Percentiles rank a stretch among this genome's conserved stretches.
Evolutionary conservation across 2,113 vertebrate genomes (phyloP).

Genomic region (Vanacampus margaritifer): DNA sequence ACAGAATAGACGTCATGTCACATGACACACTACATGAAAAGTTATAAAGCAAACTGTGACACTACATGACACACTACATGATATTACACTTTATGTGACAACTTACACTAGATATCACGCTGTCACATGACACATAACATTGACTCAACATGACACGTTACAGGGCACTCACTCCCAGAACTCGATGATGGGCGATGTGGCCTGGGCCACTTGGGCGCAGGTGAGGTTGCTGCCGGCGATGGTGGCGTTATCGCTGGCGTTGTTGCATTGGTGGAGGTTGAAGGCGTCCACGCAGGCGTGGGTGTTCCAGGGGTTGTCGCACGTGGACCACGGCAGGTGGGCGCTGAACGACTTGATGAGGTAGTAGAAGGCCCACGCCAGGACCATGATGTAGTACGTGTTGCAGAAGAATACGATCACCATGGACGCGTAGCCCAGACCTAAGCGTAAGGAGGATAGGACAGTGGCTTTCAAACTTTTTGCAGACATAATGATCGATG

Average conservation of each 20-base stretch:
- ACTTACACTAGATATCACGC: background rate
- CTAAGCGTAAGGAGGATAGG: constrained; percentile 32
- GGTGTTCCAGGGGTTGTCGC: constrained; percentile 77
- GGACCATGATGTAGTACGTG: constrained; percentile 84
- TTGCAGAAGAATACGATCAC: constrained; percentile 84
- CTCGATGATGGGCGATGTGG: constrained; percentile 74
- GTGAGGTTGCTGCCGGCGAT: constrained; percentile 58
- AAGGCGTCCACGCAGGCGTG: constrained; percentile 72
- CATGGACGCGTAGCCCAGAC: constrained; percentile 78
- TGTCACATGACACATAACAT: background rate
- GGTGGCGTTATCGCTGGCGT: constrained; percentile 64
- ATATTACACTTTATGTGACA: too few species aligned
- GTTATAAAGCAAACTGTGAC: too few species aligned
- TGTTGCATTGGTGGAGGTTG: constrained; percentile 62
- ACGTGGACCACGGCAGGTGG: constrained; percentile 76
- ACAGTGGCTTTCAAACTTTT: background rate
- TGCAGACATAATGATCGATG: background rate
- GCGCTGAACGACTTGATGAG: constrained; percentile 75
- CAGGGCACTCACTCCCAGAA: constrained; percentile 78
- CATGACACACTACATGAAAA: background rate
- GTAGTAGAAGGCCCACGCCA: constrained; percentile 83
- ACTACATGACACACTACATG: background rate
- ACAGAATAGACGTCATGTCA: too few species aligned
- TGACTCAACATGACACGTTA: background rate
- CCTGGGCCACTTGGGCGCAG: constrained; percentile 61